Conservation (phyloP, 1,140 invertebrate genomes). For the Pogonus chalceus region DNA sequence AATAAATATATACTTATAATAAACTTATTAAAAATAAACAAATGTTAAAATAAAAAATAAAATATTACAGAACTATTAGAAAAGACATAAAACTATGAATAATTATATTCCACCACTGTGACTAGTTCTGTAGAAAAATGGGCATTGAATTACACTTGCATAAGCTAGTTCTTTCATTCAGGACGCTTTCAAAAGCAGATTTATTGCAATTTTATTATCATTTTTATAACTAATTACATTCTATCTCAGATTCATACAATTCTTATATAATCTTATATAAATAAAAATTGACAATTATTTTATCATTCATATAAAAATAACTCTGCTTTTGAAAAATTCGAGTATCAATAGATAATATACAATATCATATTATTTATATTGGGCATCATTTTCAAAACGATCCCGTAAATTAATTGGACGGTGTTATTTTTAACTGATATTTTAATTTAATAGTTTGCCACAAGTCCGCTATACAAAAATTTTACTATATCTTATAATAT, state of each 20-base stretch:
- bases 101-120: not conserved
- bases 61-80: not conserved
- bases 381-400: not conserved
- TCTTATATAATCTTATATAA: constrained; percentile 4
- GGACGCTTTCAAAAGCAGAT: constrained; percentile 4
- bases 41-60: too few species aligned
- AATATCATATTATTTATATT: not conserved
- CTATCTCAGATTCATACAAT: not conserved
- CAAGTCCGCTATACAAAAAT: not conserved
- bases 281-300: constrained; percentile 7
- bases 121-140: not conserved
- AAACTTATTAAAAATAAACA: too few species aligned
- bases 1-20: too few species aligned
- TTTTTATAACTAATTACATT: not conserved
- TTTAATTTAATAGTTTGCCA: not conserved
- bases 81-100: not conserved
- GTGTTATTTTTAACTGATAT: constrained; percentile 1
- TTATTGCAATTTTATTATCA: not conserved
- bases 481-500: not conserved
- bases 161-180: not conserved
- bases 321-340: constrained; percentile 6
- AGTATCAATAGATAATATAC: constrained; percentile 1
- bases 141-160: not conserved
- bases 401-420: constrained; percentile 1
- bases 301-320: constrained; percentile 8